phyloP scores from a whole-genome alignment of 2,797 vertebrate genomes.

The Podarcis siculus region DNA sequence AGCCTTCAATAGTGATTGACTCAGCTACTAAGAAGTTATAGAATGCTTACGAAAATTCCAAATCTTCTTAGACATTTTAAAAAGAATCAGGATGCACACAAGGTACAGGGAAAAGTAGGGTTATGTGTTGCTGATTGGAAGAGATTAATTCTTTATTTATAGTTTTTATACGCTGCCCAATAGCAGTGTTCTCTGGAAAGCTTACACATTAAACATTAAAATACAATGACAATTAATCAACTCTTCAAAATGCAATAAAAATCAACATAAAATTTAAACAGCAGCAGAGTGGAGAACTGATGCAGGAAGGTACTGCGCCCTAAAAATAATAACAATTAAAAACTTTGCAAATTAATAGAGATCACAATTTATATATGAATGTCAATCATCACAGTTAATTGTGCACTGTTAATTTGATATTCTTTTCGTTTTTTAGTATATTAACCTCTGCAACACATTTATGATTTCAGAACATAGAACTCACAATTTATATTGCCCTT shows the following conservation, averaged over 20 bases:
- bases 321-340: neutral
- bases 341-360: neutral
- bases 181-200: no score
- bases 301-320: neutral
- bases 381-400: neutral
- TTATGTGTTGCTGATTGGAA: neutral
- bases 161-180: no score
- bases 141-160: neutral
- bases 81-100: neutral
- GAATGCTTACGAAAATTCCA: neutral
- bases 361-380: neutral
- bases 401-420: neutral
- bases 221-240: no score
- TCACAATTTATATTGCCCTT: slow-evolving; percentile 33
- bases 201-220: no score
- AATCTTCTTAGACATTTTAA: neutral
- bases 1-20: neutral
- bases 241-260: no score
- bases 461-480: neutral
- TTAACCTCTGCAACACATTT: neutral
- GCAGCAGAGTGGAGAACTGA: no score
- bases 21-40: neutral
- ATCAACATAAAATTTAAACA: no score
- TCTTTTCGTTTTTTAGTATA: neutral
- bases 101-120: neutral